phyloP scores from a whole-genome alignment of 2,888 invertebrate genomes.

The Napeogenes sylphis region DNA sequence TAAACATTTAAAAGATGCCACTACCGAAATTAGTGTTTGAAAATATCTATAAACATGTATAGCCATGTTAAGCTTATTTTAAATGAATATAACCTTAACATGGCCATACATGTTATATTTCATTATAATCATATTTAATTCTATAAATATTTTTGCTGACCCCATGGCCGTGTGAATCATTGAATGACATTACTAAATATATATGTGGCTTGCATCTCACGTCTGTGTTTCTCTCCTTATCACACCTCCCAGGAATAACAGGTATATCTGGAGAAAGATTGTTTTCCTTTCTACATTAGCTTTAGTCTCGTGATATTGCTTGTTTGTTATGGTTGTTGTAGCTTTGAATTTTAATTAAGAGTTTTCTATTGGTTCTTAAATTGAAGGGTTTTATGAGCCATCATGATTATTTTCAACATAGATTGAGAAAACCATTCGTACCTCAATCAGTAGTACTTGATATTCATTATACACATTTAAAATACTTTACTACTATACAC shows the following conservation, averaged over 20 bases:
- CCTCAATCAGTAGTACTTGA: too few relatives aligned
- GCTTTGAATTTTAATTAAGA: slow-evolving; percentile 2
- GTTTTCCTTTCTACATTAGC: slow-evolving; percentile 55
- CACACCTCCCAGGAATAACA: slow-evolving; percentile 77
- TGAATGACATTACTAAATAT: slow-evolving; percentile 27
- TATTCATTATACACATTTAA: too few relatives aligned
- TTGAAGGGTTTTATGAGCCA: too few relatives aligned
- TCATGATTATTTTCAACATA: not conserved
- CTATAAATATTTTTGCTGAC: slow-evolving; percentile 18
- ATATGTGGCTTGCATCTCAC: slow-evolving; percentile 74
- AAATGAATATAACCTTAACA: too few relatives aligned
- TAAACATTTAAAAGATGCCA: too few relatives aligned
- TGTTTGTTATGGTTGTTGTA: slow-evolving; percentile 40
- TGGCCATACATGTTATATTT: too few relatives aligned
- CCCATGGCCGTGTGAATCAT: slow-evolving; percentile 19
- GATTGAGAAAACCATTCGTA: too few relatives aligned
- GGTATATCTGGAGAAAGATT: slow-evolving; percentile 66
- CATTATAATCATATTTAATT: not conserved
- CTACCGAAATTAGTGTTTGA: too few relatives aligned
- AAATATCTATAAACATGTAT: too few relatives aligned
- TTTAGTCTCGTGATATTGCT: slow-evolving; percentile 69
- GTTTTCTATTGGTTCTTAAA: not conserved
- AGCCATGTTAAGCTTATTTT: too few relatives aligned
- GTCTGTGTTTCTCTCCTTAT: slow-evolving; percentile 77
- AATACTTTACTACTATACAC: too few relatives aligned